Evolutionary conservation across 1,140 invertebrate species (phyloP), one percentile per base, ranked within the genome.

Genomic region (Aculops lycopersici): DNA sequence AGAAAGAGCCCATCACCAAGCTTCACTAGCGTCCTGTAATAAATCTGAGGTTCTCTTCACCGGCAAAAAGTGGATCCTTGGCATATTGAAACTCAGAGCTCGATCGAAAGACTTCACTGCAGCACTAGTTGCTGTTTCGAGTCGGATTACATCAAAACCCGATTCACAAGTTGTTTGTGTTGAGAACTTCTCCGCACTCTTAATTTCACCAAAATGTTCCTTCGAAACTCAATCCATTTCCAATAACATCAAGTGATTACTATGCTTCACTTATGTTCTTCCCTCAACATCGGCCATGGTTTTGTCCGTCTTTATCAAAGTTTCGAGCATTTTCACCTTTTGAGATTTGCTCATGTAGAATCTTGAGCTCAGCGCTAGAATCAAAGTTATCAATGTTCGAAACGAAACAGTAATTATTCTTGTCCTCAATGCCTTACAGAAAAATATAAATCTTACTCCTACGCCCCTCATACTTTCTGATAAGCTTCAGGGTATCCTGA

Each of bases 281-380:
- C 92, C 90, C 66, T 98, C 98, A 18, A 98, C 86, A 57, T 98
- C 92, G 52, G 90, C 88, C 51, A 79, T 70, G 2, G 92, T 97
- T 61, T 98, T 98, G 53, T 97, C 80, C 84, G 67, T 98, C 92
- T 90, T 98, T 98, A 3, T 98, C 70, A 61, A 97, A 98, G 5
- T 53, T 50, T 17, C 5, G 18, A 20, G 50, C 45, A 21, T 49
- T 47, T 36, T 56, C 46, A n/a, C n/a, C n/a, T n/a, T n/a, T n/a
- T n/a, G n/a, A n/a, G 36, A 90, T 53, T 20, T 92, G 59, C 21
- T 74, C 63, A 53, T 80, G 79, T n/a, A 94, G 60, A 39, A 51
- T 53, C 55, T 59, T 81, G 17, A 92, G 58, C 57, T 98, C 90
- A 14, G 97, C 88, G 2, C 86, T 97, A 3, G 92, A 90, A 21